These are phyloP conservation scores for Scylla paramamosain DNA, from an alignment of 1,140 invertebrate genomes.

Conservation along the genomic window DNA sequence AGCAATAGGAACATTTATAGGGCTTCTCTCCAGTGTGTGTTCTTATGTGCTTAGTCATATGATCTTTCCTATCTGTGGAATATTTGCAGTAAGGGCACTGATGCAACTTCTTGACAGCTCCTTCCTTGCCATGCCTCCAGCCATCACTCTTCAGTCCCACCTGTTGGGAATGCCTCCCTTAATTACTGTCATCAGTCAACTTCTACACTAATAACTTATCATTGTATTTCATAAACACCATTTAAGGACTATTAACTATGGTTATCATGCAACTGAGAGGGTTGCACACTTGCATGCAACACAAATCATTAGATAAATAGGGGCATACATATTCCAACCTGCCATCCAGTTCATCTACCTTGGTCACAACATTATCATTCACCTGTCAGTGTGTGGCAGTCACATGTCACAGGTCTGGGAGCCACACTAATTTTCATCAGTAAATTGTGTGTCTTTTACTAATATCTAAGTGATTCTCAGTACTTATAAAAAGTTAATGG, in stretches of 20 bases:
- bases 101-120: conserved; percentile 60
- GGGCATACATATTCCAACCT: conserved; percentile 19
- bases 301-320: conserved; percentile 6
- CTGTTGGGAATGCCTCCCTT: conserved; percentile 69
- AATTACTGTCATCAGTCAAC: conserved; percentile 68
- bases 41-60: conserved; percentile 67
- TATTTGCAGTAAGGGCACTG: conserved; percentile 69
- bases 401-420: neutral
- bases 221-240: conserved; percentile 29
- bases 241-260: neutral
- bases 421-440: neutral
- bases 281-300: conserved; percentile 5
- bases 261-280: conserved; percentile 21
- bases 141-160: conserved; percentile 67
- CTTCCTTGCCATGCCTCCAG: conserved; percentile 59
- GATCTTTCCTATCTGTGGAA: conserved; percentile 72
- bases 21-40: conserved; percentile 68
- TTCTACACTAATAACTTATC: conserved; percentile 56
- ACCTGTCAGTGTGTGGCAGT: neutral
- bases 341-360: conserved; percentile 12
- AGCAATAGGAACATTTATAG: conserved; percentile 59
- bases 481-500: neutral
- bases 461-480: neutral
- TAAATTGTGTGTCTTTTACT: neutral
- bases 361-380: neutral